These are phyloP conservation scores for Diloba caeruleocephala DNA, from an alignment of 2,888 invertebrate genomes.

Conservation along the genomic window DNA sequence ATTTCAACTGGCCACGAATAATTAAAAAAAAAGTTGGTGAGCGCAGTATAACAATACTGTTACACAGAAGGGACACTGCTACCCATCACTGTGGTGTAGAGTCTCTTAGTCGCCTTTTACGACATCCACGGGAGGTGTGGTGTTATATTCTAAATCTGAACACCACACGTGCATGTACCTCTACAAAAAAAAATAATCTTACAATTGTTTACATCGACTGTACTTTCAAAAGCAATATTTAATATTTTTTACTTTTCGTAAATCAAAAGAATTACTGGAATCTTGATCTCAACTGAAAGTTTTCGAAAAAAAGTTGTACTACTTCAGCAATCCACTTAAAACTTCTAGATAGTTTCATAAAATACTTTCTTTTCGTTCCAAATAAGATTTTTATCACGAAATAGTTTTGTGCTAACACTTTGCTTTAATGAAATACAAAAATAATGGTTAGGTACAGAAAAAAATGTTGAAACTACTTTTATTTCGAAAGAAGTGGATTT, in stretches of 20 bases:
- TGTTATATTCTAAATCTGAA: no score
- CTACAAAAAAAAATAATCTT: no score
- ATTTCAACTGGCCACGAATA: no score
- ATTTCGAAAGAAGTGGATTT: slow-evolving; percentile 21
- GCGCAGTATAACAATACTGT: no score
- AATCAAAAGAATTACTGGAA: slow-evolving; percentile 37
- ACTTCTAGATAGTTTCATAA: slow-evolving; percentile 35
- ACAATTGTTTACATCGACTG: no score
- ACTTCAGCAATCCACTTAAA: slow-evolving; percentile 44
- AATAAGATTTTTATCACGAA: slow-evolving; percentile 28
- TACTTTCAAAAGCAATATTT: slow-evolving; percentile 21
- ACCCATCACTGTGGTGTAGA: no score
- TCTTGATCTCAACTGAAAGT: slow-evolving; percentile 37
- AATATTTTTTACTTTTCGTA: slow-evolving; percentile 36
- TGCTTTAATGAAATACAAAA: slow-evolving; percentile 36
- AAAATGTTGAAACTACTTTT: slow-evolving; percentile 25
- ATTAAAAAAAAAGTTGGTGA: no score
- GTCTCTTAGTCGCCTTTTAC: no score
- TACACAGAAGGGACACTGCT: no score
- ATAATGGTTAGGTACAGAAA: slow-evolving; percentile 15
- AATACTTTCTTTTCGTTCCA: slow-evolving; percentile 21
- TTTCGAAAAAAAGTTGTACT: slow-evolving; percentile 23
- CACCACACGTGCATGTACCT: no score
- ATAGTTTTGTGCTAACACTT: slow-evolving; percentile 25
- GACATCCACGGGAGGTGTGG: no score